Conservation (phyloP, 1,140 invertebrate species). For the Arion vulgaris region DNA sequence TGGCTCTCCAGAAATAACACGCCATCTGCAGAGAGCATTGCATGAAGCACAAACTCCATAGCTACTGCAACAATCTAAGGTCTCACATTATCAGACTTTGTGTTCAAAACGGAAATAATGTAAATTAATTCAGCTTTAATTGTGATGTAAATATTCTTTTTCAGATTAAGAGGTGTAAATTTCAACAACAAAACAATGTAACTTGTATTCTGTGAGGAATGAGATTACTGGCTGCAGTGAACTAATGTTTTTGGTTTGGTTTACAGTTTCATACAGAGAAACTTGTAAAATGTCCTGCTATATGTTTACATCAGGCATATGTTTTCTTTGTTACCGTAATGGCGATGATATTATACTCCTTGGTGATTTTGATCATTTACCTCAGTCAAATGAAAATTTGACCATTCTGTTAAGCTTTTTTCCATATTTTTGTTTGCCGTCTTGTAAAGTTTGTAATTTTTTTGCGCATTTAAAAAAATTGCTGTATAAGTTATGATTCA, state of each 20-base stretch:
- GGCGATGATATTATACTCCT: neutral
- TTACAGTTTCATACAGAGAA: neutral
- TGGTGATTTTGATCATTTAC: constrained; percentile 2
- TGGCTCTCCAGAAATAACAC: too few relatives aligned
- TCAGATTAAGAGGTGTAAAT: too few relatives aligned
- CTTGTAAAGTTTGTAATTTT: neutral
- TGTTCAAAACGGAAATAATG: too few relatives aligned
- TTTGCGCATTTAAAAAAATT: neutral
- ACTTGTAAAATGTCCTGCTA: neutral
- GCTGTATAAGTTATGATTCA: neutral
- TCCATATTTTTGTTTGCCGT: neutral
- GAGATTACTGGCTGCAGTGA: neutral
- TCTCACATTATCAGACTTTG: too few relatives aligned
- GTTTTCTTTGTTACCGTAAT: constrained; percentile 7
- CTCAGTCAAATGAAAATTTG: constrained; percentile 15
- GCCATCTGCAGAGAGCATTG: too few relatives aligned
- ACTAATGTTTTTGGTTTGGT: neutral
- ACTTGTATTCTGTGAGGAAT: too few relatives aligned
- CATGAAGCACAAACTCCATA: too few relatives aligned
- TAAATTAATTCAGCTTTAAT: too few relatives aligned
- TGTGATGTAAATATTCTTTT: too few relatives aligned
- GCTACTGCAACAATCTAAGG: too few relatives aligned
- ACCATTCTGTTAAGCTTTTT: neutral
- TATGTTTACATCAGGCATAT: neutral
- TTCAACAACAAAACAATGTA: too few relatives aligned